Evolutionary conservation across 1,140 invertebrate species (phyloP), one percentile per base, ranked within the genome.

Genomic region (Caenorhabditis brenneri): DNA sequence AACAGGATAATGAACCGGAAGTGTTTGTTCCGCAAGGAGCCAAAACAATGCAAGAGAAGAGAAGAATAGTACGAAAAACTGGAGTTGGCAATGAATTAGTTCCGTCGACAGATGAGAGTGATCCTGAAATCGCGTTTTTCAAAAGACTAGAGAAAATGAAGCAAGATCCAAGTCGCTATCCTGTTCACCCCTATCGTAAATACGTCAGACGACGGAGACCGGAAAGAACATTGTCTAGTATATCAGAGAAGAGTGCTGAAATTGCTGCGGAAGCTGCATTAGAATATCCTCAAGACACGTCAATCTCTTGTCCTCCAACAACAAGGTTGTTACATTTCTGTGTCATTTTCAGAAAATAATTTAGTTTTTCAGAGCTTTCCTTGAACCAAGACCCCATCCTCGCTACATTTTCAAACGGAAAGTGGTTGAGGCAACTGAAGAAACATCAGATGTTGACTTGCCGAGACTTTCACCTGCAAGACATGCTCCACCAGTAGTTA

Each of bases 241-340:
- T 85, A 31, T 85, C 84, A 7, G 84, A 85, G 22, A 85, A 85
- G 48, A 85, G 84, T 31, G 80, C 55, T 22, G 84, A 85, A 53
- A 74, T 85, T 27, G 79, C 84, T 4, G 31, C 79, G 15, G 84
- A 81, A 19, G 79, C 60, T 24, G 84, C 84, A 6, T n/a, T 85
- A 27, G 29, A 39, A 15, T 69, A 53, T 48, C 55, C 55, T n/a
- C 33, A 46, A n/a, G 84, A 85, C 31, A 74, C 49, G 0, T 65
- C 80, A 51, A 80, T 85, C n/a, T 85, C 84, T 15, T 39, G 42
- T 81, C 84, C 84, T 10, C 60, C 51, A 19, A 85, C 84, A 27
- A 85, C 84, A n/a, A 24, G 84, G 42, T 74, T 33, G 9, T 2
- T 12, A 1, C 10, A 6, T 10, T 19, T 48, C 4, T 74, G 0